A percentile compares a stretch with the other conserved stretches of the same genome.
Evolutionary conservation across 2,888 invertebrate genomes (phyloP).

Genomic region (Linnaemya vulpina): DNA sequence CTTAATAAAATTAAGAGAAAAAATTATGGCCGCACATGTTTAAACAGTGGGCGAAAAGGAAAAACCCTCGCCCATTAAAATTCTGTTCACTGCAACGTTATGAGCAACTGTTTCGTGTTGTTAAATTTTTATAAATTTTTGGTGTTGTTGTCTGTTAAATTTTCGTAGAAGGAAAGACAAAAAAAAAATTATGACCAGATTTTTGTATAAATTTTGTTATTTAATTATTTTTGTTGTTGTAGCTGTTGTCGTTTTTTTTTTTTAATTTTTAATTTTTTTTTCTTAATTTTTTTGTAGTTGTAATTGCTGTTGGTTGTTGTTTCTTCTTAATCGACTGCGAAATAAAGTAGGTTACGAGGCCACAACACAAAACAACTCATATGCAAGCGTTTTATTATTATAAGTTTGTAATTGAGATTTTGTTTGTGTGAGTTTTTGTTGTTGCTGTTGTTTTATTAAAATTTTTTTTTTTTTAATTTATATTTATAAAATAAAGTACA

Average conservation of each 20-base stretch:
- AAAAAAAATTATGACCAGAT: conserved; percentile 45
- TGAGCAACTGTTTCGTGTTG: neutral
- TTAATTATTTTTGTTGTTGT: conserved; percentile 27
- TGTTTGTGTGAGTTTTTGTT: conserved; percentile 34
- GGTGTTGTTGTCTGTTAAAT: conserved; percentile 8
- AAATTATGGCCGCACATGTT: neutral
- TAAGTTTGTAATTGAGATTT: conserved; percentile 57
- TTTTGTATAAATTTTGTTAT: conserved; percentile 21
- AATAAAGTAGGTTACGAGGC: conserved; percentile 67
- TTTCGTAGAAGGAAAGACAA: neutral
- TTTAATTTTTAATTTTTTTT: neutral
- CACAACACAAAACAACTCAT: conserved; percentile 53
- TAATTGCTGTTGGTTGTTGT: conserved; percentile 33
- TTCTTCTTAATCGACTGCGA: conserved; percentile 66
- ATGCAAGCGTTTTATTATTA: conserved; percentile 51
- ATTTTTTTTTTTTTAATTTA: conserved; percentile 3
- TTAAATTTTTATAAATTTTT: neutral
- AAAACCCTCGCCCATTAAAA: conserved; percentile 1
- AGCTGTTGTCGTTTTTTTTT: conserved; percentile 30
- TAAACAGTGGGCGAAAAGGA: conserved; percentile 19
- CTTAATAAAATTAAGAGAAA: neutral
- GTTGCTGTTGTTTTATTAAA: conserved; percentile 17
- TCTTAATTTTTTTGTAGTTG: conserved; percentile 13
- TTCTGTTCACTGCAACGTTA: neutral
- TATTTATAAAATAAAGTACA: conserved; percentile 28